Evolutionary conservation across 2,113 vertebrate species (phyloP), one percentile per base, ranked within the genome.

Genomic region (Elanus axillaris): DNA sequence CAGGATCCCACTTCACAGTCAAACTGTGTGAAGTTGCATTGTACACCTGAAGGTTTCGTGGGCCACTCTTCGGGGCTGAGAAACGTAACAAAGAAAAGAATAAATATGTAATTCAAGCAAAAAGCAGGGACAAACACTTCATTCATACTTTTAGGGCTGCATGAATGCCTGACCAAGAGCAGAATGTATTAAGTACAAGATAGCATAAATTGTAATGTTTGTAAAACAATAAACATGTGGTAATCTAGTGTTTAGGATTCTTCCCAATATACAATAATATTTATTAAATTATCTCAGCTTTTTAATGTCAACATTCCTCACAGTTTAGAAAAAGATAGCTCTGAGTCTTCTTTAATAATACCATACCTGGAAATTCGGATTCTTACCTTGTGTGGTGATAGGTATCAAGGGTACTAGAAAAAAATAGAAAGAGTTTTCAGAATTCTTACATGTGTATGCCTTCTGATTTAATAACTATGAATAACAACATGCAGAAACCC

Each of bases 1-100:
- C 99, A 8, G 98, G 97, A 67, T 99, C 99, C 99, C 99, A 99
- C 96, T 99, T 99, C 32, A 99, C 98, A 2, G 99, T 98, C 95
- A 99, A 96, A 52, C 98, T 97, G 92, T 98, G 98, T 36, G 98
- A 98, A 68, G 99, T 99, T 86, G 99, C 99, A 38, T 99, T 99
- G 93, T 99, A 99, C 20, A 99, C 99, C 85, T 98, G 98, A 85
- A 99, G 96, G 95, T 99, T 99, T 45, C 98, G 97, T 38, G 99
- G 99, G 15, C 99, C 98, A 86, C 98, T 98, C 34, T 96, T 98
- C 45, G 97, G 97, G 82, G 98, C 99, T 99, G 97, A 77, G 91
- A 87, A 93, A 77, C 3, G 7, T 78, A 68, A 82, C 76, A 42
- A 74, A 68, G 71, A 53, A 79, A 22, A 56, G 4, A 62, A 85